These are phyloP conservation scores for Lepus europaeus DNA, from an alignment of 2,113 vertebrate genomes.

Conservation along the genomic window DNA sequence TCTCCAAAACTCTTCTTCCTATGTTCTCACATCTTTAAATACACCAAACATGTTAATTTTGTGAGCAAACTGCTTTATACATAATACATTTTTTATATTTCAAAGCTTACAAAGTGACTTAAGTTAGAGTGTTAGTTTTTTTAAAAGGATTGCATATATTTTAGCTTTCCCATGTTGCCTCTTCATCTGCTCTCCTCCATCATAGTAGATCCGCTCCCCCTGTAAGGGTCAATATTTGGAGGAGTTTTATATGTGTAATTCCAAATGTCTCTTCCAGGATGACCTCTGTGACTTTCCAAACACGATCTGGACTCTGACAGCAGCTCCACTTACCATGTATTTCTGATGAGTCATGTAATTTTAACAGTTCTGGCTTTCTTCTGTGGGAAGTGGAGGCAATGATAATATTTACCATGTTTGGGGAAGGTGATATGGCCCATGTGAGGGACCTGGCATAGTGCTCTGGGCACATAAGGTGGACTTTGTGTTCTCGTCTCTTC, in stretches of 20 bases:
- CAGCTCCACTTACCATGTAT: background rate
- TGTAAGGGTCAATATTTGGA: background rate
- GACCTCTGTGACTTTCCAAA: background rate
- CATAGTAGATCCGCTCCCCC: background rate
- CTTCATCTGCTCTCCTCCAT: constrained; percentile 40
- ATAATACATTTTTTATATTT: constrained; percentile 77
- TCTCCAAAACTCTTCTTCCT: constrained; percentile 54
- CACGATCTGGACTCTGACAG: background rate
- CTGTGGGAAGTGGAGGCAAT: background rate
- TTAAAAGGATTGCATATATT: constrained; percentile 39
- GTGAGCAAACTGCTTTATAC: constrained; percentile 75
- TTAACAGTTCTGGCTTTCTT: background rate
- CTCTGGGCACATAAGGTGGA: background rate
- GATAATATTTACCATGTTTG: background rate
- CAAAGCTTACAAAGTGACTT: constrained; percentile 70
- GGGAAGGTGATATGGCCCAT: background rate
- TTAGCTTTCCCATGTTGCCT: constrained; percentile 55
- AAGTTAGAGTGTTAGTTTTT: constrained; percentile 47
- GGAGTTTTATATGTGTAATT: constrained; percentile 2
- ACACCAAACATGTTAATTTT: constrained; percentile 79
- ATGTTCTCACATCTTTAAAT: constrained; percentile 78
- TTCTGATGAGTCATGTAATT: background rate
- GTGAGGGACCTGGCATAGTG: background rate
- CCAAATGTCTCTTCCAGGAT: constrained; percentile 21
- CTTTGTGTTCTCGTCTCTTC: background rate